phyloP scores from a whole-genome alignment of 2,113 vertebrate genomes.

The Cygnus atratus region DNA sequence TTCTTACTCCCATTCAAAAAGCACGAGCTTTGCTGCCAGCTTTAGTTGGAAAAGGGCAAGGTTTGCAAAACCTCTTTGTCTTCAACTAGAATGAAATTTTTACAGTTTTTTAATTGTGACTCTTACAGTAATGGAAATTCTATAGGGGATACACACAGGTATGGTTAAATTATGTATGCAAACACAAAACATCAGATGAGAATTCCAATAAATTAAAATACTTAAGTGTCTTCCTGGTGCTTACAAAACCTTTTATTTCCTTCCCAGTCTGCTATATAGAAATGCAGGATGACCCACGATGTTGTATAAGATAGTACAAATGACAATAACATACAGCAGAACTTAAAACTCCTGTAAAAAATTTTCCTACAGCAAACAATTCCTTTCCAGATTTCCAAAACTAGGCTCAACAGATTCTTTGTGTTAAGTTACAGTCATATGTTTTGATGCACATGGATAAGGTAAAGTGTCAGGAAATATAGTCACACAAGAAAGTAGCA shows the following conservation, averaged over 20 bases:
- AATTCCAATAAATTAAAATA: neutral
- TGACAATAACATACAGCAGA: neutral
- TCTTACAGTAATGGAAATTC: neutral
- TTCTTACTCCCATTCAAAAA: neutral
- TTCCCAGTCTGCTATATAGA: neutral
- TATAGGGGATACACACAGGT: neutral
- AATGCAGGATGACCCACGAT: neutral
- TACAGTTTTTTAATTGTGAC: neutral
- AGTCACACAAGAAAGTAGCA: neutral
- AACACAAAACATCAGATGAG: neutral
- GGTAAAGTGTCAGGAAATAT: neutral
- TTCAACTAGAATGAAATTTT: neutral
- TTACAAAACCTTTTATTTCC: neutral
- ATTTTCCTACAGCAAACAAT: neutral
- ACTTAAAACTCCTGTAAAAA: neutral
- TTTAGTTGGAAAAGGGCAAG: neutral
- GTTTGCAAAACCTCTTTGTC: neutral
- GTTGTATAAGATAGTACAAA: neutral
- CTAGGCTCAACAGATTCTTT: neutral
- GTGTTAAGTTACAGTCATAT: neutral
- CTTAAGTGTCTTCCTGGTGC: neutral
- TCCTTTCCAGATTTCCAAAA: neutral
- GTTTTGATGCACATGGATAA: neutral
- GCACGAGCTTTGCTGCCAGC: neutral
- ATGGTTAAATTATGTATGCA: neutral